Evolutionary conservation across 2,797 vertebrate species (phyloP).

Genomic region (Sebastes umbrosus): DNA sequence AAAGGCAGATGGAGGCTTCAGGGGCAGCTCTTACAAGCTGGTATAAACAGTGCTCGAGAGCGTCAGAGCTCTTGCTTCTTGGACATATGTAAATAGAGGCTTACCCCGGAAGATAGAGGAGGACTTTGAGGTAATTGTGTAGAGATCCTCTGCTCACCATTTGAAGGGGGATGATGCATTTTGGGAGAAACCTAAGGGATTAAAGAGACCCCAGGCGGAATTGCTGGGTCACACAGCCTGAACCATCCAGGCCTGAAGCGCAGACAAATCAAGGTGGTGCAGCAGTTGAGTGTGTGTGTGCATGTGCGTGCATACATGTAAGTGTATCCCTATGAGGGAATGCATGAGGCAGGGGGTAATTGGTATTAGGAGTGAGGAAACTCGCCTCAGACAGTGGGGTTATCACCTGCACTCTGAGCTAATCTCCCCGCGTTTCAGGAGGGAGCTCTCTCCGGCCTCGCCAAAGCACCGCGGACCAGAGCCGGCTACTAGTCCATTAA

Average conservation of each 20-base stretch:
- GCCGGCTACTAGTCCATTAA: conserved; percentile 32
- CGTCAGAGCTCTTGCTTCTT: conserved; percentile 47
- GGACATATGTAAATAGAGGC: conserved; percentile 77
- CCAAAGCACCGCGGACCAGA: conserved; percentile 27
- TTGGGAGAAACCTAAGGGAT: conserved; percentile 65
- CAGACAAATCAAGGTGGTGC: conserved; percentile 44
- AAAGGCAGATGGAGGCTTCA: conserved; percentile 25
- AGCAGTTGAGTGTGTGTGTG: conserved; percentile 1
- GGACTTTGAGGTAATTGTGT: conserved; percentile 72
- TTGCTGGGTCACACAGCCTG: conserved; percentile 45
- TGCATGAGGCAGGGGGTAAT: conserved; percentile 62
- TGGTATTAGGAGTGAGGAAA: conserved; percentile 67
- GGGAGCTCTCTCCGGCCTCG: conserved; percentile 23
- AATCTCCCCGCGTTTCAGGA: conserved; percentile 56
- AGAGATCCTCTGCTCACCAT: conserved; percentile 57
- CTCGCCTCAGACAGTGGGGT: conserved; percentile 64
- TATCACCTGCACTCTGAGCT: conserved; percentile 62
- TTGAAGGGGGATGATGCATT: conserved; percentile 40
- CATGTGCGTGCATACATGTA: conserved; percentile 20
- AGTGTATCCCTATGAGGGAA: conserved; percentile 33
- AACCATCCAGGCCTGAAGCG: conserved; percentile 51
- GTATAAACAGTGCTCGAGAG: conserved; percentile 41
- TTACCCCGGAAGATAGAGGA: conserved; percentile 62
- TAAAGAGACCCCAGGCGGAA: conserved; percentile 54
- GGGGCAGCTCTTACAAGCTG: conserved; percentile 39